These are phyloP conservation scores for Pachypeltis micranthus DNA, from an alignment of 1,140 invertebrate genomes.

Conservation along the genomic window DNA sequence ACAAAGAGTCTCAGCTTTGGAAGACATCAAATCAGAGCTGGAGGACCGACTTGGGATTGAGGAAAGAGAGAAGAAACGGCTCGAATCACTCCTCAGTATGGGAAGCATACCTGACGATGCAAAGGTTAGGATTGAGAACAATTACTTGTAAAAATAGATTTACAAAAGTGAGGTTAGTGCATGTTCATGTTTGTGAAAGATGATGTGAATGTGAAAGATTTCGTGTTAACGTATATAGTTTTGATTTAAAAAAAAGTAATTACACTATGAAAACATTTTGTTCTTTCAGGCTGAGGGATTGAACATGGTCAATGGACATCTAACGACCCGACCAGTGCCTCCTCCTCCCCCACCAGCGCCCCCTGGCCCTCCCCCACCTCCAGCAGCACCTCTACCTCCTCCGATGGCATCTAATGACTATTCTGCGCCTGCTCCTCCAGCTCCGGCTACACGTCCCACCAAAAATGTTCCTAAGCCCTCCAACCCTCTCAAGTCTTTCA, in stretches of 20 bases:
- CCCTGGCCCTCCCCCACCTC: constrained; percentile 41
- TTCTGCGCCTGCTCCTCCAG: constrained; percentile 41
- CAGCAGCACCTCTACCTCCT: constrained; percentile 39
- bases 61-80: constrained; percentile 62
- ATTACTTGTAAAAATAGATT: too few species aligned
- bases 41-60: constrained; percentile 66
- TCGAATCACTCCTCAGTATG: constrained; percentile 73
- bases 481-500: constrained; percentile 90
- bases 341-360: constrained; percentile 48
- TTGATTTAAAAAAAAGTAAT: too few species aligned
- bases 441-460: constrained; percentile 41
- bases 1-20: constrained; percentile 60
- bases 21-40: constrained; percentile 59
- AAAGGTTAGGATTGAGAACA: constrained; percentile 44
- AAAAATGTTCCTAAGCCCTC: constrained; percentile 80
- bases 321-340: constrained; percentile 36
- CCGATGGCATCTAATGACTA: constrained; percentile 43
- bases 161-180: too few species aligned
- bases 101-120: constrained; percentile 86
- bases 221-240: too few species aligned
- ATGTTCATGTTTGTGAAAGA: too few species aligned
- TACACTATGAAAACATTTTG: background rate
- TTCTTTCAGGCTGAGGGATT: constrained; percentile 27
- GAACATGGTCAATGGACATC: constrained; percentile 22
- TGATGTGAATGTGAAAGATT: too few species aligned